Conservation (phyloP, 2,113 vertebrate genomes). For the Alligator mississippiensis region DNA sequence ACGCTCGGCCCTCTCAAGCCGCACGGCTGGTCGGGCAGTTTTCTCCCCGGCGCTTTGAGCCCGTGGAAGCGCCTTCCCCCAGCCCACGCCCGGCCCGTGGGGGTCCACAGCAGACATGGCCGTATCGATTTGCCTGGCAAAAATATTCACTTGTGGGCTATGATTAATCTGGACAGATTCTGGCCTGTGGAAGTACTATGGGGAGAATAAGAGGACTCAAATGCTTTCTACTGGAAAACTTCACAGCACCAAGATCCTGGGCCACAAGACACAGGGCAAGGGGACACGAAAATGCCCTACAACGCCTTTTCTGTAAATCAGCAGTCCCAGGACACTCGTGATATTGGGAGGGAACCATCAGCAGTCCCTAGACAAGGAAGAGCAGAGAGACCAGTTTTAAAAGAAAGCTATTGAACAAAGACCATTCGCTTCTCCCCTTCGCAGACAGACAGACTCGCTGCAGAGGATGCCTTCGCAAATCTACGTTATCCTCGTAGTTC, state of each 20-base stretch:
- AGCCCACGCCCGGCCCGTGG: not conserved
- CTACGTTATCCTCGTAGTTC: not conserved
- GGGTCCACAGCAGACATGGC: not conserved
- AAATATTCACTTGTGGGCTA: not conserved
- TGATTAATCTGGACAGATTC: not conserved
- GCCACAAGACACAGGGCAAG: not conserved
- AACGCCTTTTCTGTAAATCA: not conserved
- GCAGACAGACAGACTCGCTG: not conserved
- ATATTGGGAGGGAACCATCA: not conserved
- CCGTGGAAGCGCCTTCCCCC: not conserved
- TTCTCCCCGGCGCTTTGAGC: too few relatives aligned
- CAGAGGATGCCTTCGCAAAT: not conserved
- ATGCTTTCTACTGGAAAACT: not conserved
- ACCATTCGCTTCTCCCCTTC: not conserved
- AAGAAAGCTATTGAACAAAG: not conserved
- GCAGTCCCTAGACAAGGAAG: not conserved
- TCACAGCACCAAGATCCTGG: not conserved
- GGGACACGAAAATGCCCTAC: too few relatives aligned
- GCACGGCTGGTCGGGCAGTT: too few relatives aligned
- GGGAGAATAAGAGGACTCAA: not conserved
- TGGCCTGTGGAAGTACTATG: not conserved
- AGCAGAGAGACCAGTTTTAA: slow-evolving; percentile 34
- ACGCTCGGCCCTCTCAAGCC: too few relatives aligned
- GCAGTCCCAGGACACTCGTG: not conserved
- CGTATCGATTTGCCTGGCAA: not conserved